Base-by-base conservation (phyloP, 2,888 invertebrate species). In the Petrolisthes cinctipes region DNA sequence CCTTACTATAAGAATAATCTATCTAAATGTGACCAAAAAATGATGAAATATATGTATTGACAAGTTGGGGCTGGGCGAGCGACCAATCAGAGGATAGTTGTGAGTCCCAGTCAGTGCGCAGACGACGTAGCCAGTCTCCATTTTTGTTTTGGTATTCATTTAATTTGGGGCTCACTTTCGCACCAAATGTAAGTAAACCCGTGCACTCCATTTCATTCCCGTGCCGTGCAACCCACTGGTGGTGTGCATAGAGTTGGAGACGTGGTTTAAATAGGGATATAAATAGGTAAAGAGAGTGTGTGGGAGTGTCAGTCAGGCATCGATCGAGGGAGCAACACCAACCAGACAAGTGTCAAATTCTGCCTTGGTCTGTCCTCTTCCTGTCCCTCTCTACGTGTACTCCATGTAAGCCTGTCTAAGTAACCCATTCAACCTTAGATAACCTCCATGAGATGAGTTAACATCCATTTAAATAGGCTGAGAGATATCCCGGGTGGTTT, bases 161-260 rank as follows among this genome's bases (percentile, higher is more conserved):
- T 84, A 87, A 84, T 84, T 87, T 84, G 7, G 81, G 76, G 57
- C 87, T 82, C 73, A 57, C 73, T 84, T 84, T 79, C 57, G 71
- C 73, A 66, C 80, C 83, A 80, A 80, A 87, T 87, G 87, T 87
- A 87, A 87, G 87, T 87, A 84, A 61, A 82, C 56, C 17, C 14
- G 9, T 5, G 23, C 11, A 73, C 37, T 73, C 23, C n/a, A 11
- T 7, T 75, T 11, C 9, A 78, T 66, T 78, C 53, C 14, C 53
- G 2, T 11, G 14, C 11, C 5, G 2, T 79, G 56, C 68, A 85
- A n/a, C 9, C 17, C 61, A 6, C 14, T 51, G 78, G 85, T 37
- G 20, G 79, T 20, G 1, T 23, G 61, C 23, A 66, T 6, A 81
- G 17, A 61, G 37, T 81, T 61, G 9, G 4, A 7, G 37, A 23